Percentiles rank a stretch among this genome's conserved stretches.
These are phyloP conservation scores for Lycodopsis pacificus DNA, from an alignment of 2,797 vertebrate species.

Conservation along the genomic window DNA sequence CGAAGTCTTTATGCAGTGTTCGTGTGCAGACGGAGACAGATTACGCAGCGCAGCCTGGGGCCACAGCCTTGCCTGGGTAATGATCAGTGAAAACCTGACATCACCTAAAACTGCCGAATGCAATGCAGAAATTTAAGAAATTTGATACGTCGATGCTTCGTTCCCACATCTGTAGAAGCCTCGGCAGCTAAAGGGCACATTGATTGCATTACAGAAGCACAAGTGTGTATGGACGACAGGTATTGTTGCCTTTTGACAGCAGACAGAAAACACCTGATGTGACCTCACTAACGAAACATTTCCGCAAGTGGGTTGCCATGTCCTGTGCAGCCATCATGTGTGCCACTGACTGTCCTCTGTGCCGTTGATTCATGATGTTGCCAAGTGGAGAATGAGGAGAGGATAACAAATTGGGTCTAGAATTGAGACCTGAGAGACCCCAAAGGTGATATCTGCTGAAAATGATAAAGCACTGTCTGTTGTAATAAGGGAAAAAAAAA, in stretches of 20 bases:
- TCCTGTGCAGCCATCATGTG: conserved; percentile 25
- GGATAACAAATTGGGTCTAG: conserved; percentile 59
- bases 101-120: conserved; percentile 31
- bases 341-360: conserved; percentile 15
- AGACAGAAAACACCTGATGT: conserved; percentile 27
- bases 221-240: conserved; percentile 2
- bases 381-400: conserved; percentile 61
- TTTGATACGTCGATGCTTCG: conserved; percentile 19
- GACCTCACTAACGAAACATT: conserved; percentile 31
- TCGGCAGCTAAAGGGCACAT: background rate
- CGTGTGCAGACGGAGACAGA: conserved; percentile 30
- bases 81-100: conserved; percentile 50
- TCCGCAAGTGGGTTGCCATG: conserved; percentile 42
- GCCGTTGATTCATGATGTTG: conserved; percentile 74
- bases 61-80: conserved; percentile 28
- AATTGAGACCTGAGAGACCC: conserved; percentile 65
- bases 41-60: conserved; percentile 38
- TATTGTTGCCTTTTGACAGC: conserved; percentile 16
- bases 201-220: conserved; percentile 1
- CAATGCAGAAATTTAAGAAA: conserved; percentile 17
- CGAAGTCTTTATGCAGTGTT: conserved; percentile 31
- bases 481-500: conserved; percentile 47
- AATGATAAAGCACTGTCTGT: conserved; percentile 69
- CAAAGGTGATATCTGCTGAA: conserved; percentile 67
- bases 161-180: conserved; percentile 26